Evolutionary conservation across 2,797 vertebrate species (phyloP), one percentile per base, ranked within the genome.

Genomic region (Gymnopithys bicolor): DNA sequence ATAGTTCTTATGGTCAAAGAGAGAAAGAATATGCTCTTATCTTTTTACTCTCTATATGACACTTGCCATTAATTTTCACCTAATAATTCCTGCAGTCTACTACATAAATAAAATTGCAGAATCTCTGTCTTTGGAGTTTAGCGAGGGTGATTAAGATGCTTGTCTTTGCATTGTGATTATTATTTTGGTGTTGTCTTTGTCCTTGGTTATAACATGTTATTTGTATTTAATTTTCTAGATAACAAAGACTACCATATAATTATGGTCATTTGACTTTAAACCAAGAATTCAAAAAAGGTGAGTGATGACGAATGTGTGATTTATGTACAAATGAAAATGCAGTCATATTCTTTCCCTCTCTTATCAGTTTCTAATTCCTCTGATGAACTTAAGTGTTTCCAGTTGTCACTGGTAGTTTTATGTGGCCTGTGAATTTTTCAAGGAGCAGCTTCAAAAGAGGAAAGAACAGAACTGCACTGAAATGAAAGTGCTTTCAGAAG

Each of bases 351-450:
- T 78, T 93, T 87, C 56, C 35, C 12, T 88, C 13, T 80, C 80
- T 95, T 92, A 90, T 81, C 87, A 75, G 66, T 33, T 88, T 88
- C 91, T 91, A 91, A 96, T 88, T 33, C 77, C 33, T 91, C 18
- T 93, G 92, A 94, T 1, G 8, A 91, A 87, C 28, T 59, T 85
- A 71, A 78, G 74, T 28, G 73, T 41, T 45, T 95, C 33, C 58
- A 59, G 27, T 24, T 88, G 80, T 91, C 89, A 84, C 45, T 79
- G 51, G 43, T 85, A 88, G 79, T 91, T 95, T 89, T 82, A 96
- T 73, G 41, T 63, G 51, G 53, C 59, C 71, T 86, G 23, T 89
- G 80, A 84, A 63, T 82, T 84, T 82, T 92, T 84, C 62, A 69
- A 88, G 69, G 22, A 87, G 27, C 27, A 91, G 55, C 55, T 91